Conservation (phyloP, 2,113 vertebrate species). For the Rhagologus leucostigma region DNA sequence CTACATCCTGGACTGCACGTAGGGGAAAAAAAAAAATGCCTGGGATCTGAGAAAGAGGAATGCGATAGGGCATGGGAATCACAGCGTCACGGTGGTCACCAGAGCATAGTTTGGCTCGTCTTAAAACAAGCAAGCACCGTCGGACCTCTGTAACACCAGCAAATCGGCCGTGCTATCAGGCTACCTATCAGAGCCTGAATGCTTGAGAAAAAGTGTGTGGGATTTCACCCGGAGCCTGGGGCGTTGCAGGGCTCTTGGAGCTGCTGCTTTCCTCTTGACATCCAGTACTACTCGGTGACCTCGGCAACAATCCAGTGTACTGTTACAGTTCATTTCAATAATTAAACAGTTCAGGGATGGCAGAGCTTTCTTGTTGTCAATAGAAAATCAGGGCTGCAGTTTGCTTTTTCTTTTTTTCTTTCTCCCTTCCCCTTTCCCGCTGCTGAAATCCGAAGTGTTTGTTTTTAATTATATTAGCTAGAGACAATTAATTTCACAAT, state of each 20-base stretch:
- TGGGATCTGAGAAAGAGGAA: constrained; percentile 89
- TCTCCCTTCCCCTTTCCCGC: neutral
- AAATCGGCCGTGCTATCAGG: constrained; percentile 69
- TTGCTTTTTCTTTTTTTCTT: neutral
- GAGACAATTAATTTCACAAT: constrained; percentile 77
- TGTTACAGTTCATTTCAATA: constrained; percentile 89
- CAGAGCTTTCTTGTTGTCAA: constrained; percentile 73
- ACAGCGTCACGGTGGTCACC: constrained; percentile 84
- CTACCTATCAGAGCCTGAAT: constrained; percentile 75
- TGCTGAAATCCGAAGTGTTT: constrained; percentile 67
- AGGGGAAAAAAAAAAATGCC: constrained; percentile 76
- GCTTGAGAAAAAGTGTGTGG: constrained; percentile 80
- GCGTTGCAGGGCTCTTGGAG: constrained; percentile 74
- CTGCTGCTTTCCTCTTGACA: constrained; percentile 71
- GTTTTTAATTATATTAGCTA: constrained; percentile 77
- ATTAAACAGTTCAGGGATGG: constrained; percentile 81
- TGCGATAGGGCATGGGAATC: constrained; percentile 95
- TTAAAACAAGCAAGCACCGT: constrained; percentile 84
- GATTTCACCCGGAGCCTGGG: constrained; percentile 79
- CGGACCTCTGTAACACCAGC: constrained; percentile 69
- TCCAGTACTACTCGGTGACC: constrained; percentile 75
- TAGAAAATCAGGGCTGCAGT: constrained; percentile 69
- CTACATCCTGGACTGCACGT: constrained; percentile 88
- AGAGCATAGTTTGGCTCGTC: constrained; percentile 85
- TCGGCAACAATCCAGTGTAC: constrained; percentile 75